phyloP scores from a whole-genome alignment of 2,113 vertebrate species.

The Oncorhynchus nerka region DNA sequence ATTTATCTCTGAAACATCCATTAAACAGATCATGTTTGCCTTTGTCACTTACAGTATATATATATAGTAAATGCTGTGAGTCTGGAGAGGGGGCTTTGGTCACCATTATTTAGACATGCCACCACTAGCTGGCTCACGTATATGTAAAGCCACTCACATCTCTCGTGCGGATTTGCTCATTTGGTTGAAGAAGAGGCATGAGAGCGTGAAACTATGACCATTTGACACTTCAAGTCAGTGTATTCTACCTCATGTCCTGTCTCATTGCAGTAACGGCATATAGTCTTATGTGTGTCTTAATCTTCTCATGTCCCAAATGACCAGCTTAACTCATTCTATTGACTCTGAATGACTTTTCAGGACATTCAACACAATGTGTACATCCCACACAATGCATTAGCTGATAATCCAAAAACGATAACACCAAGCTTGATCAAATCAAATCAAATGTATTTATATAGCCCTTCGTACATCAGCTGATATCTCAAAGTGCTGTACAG shows the following conservation, averaged over 20 bases:
- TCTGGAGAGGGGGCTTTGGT: neutral
- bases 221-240: neutral
- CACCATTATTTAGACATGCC: neutral
- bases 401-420: neutral
- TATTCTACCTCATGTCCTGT: neutral
- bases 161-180: neutral
- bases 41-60: too few species aligned
- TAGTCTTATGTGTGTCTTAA: neutral
- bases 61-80: neutral
- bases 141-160: neutral
- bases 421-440: neutral
- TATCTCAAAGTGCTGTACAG: too few species aligned
- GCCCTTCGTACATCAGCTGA: too few species aligned
- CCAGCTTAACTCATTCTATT: neutral
- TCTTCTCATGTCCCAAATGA: neutral
- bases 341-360: neutral
- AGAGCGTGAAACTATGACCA: neutral
- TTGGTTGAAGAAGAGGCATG: neutral
- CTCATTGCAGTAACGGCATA: neutral
- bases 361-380: neutral
- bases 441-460: too few species aligned
- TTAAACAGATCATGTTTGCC: neutral
- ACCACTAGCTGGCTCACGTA: neutral
- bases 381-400: neutral
- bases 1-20: slow-evolving; percentile 1